A percentile compares a stretch with the other conserved stretches of the same genome.
Conservation (phyloP, 2,888 invertebrate genomes). For the Ormyrus pomaceus region DNA sequence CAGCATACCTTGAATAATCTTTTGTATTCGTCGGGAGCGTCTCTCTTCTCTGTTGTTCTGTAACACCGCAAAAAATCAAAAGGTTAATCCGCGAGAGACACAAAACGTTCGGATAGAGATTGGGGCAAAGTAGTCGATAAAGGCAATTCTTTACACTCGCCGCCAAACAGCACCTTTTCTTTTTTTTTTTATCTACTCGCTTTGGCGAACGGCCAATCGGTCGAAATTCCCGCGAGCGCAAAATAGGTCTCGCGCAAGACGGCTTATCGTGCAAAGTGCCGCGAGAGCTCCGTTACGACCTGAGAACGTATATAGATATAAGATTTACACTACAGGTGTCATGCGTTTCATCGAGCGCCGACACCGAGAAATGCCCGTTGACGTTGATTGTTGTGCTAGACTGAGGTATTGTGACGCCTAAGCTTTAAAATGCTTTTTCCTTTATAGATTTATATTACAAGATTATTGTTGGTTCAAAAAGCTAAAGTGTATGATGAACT, state of each 20-base stretch:
- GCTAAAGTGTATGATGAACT: too few species aligned
- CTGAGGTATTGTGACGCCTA: too few species aligned
- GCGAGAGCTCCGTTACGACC: background rate
- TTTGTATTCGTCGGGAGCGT: constrained; percentile 71
- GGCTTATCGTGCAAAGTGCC: background rate
- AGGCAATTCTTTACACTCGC: constrained; percentile 31
- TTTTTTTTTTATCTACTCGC: background rate
- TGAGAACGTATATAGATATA: background rate
- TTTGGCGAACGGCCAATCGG: constrained; percentile 30
- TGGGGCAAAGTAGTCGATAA: background rate
- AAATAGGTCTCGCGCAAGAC: constrained; percentile 25
- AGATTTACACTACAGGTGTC: constrained; percentile 28
- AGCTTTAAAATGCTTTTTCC: too few species aligned
- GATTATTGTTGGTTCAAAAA: too few species aligned
- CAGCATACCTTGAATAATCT: constrained; percentile 72
- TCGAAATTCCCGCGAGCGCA: constrained; percentile 18
- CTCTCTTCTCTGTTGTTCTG: constrained; percentile 73
- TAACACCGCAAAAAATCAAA: constrained; percentile 40
- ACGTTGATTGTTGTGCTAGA: too few species aligned
- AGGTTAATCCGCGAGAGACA: background rate
- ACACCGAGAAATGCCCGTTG: background rate
- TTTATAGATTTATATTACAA: too few species aligned
- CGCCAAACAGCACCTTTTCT: constrained; percentile 20
- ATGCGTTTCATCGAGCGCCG: constrained; percentile 1
- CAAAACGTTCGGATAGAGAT: background rate